Base-by-base conservation (phyloP, 2,888 invertebrate genomes). In the Hypomecis atomaria region DNA sequence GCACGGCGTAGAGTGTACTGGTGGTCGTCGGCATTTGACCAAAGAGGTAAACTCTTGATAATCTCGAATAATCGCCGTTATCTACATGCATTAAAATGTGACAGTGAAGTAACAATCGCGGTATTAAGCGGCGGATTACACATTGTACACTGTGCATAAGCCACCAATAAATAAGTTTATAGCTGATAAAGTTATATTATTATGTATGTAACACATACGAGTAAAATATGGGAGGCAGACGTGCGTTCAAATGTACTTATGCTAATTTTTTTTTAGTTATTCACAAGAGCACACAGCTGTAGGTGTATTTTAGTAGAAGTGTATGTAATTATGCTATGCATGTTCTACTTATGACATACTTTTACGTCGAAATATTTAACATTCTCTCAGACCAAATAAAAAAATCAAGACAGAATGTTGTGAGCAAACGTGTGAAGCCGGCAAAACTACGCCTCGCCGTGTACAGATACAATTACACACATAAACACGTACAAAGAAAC, bases 61-160 rank as follows among this genome's bases (percentile, higher is more conserved):
- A 82, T 77, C 78, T 58, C 38, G 62, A 62, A 71, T 74, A 74
- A 74, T 74, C 65, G 58, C 69, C 10, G 62, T 81, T 85, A 86
- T 86, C 85, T 71, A 70, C 62, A 70, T 71, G 65, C 70, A 78
- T 73, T 74, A 71, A 71, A 75, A 70, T 71, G 71, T 74, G 67
- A 68, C 71, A 73, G 71, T 71, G 67, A 72, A 69, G 62, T 62
- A 75, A 73, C 73, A 79, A 79, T 78, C 72, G 74, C 62, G 64
- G 73, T 79, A 78, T 82, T 83, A 85, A 56, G 64, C 54, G 49
- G 61, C 38, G 72, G 79, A 79, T 86, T 82, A 84, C 45, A 60
- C 64, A 67, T 77, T 73, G 78, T 82, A 79, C 78, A 78, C 66
- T 61, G 59, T 67, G 74, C 69, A 66, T 70, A 69, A 74, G 72